A percentile compares a stretch with the other conserved stretches of the same genome.
phyloP scores from a whole-genome alignment of 2,888 invertebrate genomes.

The Ferrisia virgata region DNA sequence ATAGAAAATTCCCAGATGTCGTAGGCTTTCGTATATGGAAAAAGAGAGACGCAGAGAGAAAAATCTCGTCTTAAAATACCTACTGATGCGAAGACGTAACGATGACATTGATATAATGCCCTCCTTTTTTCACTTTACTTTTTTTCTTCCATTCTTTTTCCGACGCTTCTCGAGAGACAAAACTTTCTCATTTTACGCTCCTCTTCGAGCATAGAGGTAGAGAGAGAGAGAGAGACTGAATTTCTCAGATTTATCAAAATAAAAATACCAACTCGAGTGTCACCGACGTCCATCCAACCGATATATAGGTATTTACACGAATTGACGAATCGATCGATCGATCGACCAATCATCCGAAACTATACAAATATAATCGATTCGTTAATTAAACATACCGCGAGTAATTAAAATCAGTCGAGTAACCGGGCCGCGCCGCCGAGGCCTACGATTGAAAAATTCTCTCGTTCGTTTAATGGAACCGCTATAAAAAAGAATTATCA shows the following conservation, averaged over 20 bases:
- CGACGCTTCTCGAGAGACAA: no score
- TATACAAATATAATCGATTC: not conserved
- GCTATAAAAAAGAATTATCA: not conserved
- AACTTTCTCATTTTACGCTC: not conserved
- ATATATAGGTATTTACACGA: no score
- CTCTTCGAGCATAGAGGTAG: no score
- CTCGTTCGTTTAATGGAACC: not conserved
- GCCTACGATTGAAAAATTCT: not conserved
- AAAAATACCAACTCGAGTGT: not conserved
- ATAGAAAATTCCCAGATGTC: not conserved
- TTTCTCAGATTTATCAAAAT: not conserved
- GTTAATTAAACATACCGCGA: not conserved
- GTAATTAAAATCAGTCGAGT: not conserved
- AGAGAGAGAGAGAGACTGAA: no score
- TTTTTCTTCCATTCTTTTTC: not conserved
- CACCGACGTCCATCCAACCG: no score
- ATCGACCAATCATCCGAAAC: not conserved
- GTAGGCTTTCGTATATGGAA: not conserved
- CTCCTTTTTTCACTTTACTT: not conserved
- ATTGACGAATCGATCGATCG: not conserved
- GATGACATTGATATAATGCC: not conserved
- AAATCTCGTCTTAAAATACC: not conserved
- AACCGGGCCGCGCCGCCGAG: no score
- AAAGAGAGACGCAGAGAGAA: no score
- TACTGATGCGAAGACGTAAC: not conserved